A percentile compares a stretch with the other conserved stretches of the same genome.
Evolutionary conservation across 2,797 vertebrate genomes (phyloP).

Genomic region (Eulemur rubriventer): DNA sequence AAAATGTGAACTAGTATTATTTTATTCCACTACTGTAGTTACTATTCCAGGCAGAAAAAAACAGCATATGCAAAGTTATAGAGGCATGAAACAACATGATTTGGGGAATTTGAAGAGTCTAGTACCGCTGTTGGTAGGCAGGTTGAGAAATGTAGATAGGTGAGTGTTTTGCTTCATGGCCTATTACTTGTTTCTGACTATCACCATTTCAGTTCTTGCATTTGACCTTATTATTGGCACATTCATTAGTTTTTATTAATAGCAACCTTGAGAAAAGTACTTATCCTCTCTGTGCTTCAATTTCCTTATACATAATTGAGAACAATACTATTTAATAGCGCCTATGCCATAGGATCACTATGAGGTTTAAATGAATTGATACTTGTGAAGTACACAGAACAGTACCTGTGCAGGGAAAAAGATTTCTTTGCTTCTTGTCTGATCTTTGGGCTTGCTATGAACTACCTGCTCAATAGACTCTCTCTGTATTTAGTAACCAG

Average conservation of each 20-base stretch:
- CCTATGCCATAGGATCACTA: not conserved
- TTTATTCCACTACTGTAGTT: not conserved
- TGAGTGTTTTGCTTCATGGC: not conserved
- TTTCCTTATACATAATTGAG: not conserved
- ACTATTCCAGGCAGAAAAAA: not conserved
- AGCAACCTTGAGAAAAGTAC: not conserved
- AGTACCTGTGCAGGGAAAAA: not conserved
- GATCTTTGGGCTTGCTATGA: not conserved
- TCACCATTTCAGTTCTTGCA: not conserved
- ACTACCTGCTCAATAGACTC: not conserved
- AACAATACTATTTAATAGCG: not conserved
- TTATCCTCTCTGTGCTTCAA: not conserved
- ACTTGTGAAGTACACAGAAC: not conserved
- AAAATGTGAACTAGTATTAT: not conserved
- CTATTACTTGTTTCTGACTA: not conserved
- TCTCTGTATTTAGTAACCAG: not conserved
- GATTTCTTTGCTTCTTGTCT: not conserved
- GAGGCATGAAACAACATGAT: not conserved
- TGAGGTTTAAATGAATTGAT: not conserved
- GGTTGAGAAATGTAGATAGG: not conserved
- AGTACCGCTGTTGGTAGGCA: not conserved
- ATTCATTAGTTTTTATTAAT: not conserved
- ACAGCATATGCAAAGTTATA: not conserved
- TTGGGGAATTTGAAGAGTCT: not conserved
- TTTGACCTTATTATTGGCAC: not conserved